Evolutionary conservation across 2,888 invertebrate species (phyloP), one percentile per base, ranked within the genome.

Genomic region (Pimpla rufipes): DNA sequence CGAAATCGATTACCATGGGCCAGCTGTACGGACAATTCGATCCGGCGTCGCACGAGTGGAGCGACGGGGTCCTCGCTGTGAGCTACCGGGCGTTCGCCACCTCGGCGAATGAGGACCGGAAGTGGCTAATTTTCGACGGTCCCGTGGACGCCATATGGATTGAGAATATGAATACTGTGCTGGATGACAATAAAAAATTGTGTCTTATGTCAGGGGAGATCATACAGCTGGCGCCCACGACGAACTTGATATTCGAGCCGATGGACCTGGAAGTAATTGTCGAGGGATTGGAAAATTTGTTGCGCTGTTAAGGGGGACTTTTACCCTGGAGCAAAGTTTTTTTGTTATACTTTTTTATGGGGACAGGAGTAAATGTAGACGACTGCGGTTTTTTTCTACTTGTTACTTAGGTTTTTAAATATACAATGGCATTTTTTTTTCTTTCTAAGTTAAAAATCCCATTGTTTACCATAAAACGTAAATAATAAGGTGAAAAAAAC

Each of bases 201-300:
- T 99, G 99, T 88, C 94, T 99, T 16, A 98, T 98, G 97, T 98
- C 98, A 35, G 99, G 99, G 0, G 99, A 99, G 94, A 98, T 99
- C 89, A 99, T 99, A 77, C 98, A 98, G 92, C 94, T 99, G 80
- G 97, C 98, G 0, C 96, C 96, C 7, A 97, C 97, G 0, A 98
- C 98, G 16, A 98, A 98, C 93, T 94, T 99, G 57, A 95, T 99
- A 75, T 99, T 98, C 92, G 99, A 99, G 91, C 98, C 98, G 0
- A 98, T 98, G 98, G 98, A 99, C 92, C 94, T 99, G 86, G 98
- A 98, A 93, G 91, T 94, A 73, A 62, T 16, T 42, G 10, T 37
- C 7, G 8, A 18, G 16, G 35, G 0, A 59, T 35, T 35, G 6
- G 0, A 35, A 8, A 11, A 7, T 13, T 29, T 55, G 11, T 23